Evolutionary conservation across 2,797 vertebrate species (phyloP), one percentile per base, ranked within the genome.

Genomic region (Kryptopterus vitreolus): DNA sequence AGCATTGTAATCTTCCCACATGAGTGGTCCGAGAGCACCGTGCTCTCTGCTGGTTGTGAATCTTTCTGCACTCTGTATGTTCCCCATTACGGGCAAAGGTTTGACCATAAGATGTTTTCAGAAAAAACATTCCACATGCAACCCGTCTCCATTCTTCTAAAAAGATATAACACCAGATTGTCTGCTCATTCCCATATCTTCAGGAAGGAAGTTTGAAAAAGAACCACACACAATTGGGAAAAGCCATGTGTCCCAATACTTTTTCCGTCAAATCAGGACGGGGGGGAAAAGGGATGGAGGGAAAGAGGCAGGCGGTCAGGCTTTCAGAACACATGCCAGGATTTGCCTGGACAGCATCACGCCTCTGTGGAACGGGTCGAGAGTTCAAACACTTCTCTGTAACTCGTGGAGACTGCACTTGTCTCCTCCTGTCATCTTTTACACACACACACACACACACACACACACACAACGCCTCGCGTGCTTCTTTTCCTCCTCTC

Each of bases 1-100:
- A 62, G 83, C 87, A 87, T 88, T 89, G 87, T 90, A 87, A 85
- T 85, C n/a, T 79, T 61, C 85, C 65, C 62, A 70, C 68, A 82
- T 86, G 79, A 78, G 80, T 59, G 15, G 82, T 74, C 82, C 52
- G 69, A n/a, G n/a, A n/a, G 18, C 46, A 65, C 38, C 52, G 43
- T n/a, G 15, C 31, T 58, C 46, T 43, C 74, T 52, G 12, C 55
- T 22, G 53, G 65, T n/a, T n/a, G n/a, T n/a, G n/a, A n/a, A n/a
- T n/a, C n/a, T n/a, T n/a, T n/a, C n/a, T n/a, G n/a, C n/a, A n/a
- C n/a, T n/a, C n/a, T n/a, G n/a, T n/a, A n/a, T n/a, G n/a, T n/a
- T n/a, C n/a, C n/a, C n/a, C n/a, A n/a, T n/a, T n/a, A n/a, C n/a
- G n/a, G n/a, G n/a, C n/a, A n/a, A n/a, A n/a, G n/a, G n/a, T n/a